Evolutionary conservation across 1,140 invertebrate species (phyloP).

Genomic region (Planococcus citri): DNA sequence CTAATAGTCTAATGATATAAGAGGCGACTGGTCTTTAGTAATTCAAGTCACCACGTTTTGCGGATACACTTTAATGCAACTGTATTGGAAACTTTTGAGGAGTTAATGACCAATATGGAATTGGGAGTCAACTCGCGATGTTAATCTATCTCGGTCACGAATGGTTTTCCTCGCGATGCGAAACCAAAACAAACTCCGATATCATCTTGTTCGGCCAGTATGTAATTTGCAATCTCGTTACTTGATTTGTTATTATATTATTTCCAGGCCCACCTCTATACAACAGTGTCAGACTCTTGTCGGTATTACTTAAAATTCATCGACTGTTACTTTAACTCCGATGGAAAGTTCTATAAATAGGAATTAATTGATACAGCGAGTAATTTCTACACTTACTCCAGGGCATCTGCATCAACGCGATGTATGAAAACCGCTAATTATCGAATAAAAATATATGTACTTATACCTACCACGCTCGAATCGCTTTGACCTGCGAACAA

Average conservation of each 20-base stretch:
- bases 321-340: background rate
- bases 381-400: background rate
- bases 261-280: too few species aligned
- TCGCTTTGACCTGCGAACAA: too few species aligned
- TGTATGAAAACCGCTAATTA: background rate
- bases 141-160: background rate
- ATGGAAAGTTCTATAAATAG: constrained; percentile 1
- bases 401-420: background rate
- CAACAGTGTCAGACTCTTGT: too few species aligned
- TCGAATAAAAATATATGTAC: background rate
- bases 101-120: background rate
- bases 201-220: too few species aligned
- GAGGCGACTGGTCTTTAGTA: background rate
- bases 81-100: background rate
- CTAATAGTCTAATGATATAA: background rate
- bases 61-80: background rate
- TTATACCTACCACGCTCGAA: too few species aligned
- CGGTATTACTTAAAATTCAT: too few species aligned
- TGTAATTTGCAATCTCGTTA: too few species aligned
- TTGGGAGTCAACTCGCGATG: background rate
- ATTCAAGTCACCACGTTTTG: background rate
- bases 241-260: too few species aligned
- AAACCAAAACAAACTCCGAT: background rate
- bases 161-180: background rate
- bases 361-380: background rate